phyloP scores from a whole-genome alignment of 2,797 vertebrate genomes.

The Pipistrellus pipistrellus region DNA sequence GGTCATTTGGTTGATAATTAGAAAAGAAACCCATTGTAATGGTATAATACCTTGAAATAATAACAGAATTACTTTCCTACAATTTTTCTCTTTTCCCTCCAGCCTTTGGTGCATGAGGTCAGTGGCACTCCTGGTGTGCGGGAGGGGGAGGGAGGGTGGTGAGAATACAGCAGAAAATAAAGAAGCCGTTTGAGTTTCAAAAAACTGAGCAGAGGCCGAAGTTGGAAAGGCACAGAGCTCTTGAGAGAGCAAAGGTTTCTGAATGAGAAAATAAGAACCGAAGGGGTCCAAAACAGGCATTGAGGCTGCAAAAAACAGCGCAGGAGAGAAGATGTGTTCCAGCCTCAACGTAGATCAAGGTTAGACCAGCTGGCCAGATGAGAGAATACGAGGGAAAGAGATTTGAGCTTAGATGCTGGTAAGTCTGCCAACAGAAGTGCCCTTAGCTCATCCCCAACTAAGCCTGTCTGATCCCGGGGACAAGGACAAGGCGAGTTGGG shows the following conservation, averaged over 20 bases:
- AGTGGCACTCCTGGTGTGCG: not conserved
- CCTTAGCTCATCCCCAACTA: not conserved
- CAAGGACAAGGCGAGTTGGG: not conserved
- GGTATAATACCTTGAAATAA: constrained; percentile 44
- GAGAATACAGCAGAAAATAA: constrained; percentile 58
- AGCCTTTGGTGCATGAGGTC: not conserved
- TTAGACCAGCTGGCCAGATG: not conserved
- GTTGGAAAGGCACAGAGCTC: constrained; percentile 51
- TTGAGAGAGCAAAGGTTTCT: constrained; percentile 39
- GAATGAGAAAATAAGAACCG: not conserved
- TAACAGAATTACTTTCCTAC: constrained; percentile 12
- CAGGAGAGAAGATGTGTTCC: not conserved
- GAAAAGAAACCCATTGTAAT: constrained; percentile 2
- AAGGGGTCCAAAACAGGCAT: not conserved
- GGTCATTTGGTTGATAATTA: not conserved
- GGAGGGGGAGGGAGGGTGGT: not conserved
- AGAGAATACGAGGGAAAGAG: not conserved
- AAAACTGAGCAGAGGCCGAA: constrained; percentile 62
- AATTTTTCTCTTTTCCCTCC: constrained; percentile 51
- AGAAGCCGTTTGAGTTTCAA: constrained; percentile 49
- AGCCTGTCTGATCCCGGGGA: not conserved
- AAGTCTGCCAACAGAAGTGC: not conserved
- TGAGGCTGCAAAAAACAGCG: not conserved
- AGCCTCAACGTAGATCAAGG: not conserved
- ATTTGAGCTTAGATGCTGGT: not conserved